Evolutionary conservation across 1,140 invertebrate species (phyloP).

Genomic region (Drosophila orena): DNA sequence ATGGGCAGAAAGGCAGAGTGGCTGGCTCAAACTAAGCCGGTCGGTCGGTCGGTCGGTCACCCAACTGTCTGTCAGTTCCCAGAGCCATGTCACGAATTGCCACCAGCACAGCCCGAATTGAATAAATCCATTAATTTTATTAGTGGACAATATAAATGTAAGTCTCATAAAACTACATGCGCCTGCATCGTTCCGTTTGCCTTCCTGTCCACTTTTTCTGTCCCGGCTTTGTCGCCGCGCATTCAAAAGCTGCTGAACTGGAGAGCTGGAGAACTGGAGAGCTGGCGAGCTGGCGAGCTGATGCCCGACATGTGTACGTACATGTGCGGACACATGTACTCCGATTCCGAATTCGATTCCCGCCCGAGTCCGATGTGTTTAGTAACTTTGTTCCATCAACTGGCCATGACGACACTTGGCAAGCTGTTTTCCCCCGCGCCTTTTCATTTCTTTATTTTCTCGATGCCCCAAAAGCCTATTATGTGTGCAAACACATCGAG

Average conservation of each 20-base stretch:
- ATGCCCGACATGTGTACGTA: constrained; percentile 57
- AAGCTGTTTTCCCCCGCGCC: constrained; percentile 2
- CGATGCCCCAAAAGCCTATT: constrained; percentile 43
- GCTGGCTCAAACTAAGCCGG: constrained; percentile 1
- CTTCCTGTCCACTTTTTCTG: constrained; percentile 22
- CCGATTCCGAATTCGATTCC: constrained; percentile 36
- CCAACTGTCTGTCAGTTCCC: constrained; percentile 47
- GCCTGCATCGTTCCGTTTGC: constrained; percentile 53
- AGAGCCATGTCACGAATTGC: constrained; percentile 61
- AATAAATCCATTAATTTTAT: constrained; percentile 84
- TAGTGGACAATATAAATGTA: constrained; percentile 76
- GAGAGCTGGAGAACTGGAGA: constrained; percentile 2
- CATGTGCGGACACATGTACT: constrained; percentile 57
- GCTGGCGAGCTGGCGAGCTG: constrained; percentile 28
- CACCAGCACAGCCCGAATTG: constrained; percentile 68
- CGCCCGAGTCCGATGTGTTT: constrained; percentile 46
- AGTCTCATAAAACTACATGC: constrained; percentile 68
- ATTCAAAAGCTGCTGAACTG: constrained; percentile 14
- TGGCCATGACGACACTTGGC: constrained; percentile 48
- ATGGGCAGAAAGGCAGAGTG: constrained; percentile 4
- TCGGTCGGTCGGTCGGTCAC: not conserved
- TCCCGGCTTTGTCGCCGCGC: constrained; percentile 25
- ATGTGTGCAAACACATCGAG: constrained; percentile 29
- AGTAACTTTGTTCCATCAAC: constrained; percentile 59
- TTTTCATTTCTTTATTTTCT: not conserved